Conservation (phyloP, 2,888 invertebrate species). For the Catotricha subobsoleta region DNA sequence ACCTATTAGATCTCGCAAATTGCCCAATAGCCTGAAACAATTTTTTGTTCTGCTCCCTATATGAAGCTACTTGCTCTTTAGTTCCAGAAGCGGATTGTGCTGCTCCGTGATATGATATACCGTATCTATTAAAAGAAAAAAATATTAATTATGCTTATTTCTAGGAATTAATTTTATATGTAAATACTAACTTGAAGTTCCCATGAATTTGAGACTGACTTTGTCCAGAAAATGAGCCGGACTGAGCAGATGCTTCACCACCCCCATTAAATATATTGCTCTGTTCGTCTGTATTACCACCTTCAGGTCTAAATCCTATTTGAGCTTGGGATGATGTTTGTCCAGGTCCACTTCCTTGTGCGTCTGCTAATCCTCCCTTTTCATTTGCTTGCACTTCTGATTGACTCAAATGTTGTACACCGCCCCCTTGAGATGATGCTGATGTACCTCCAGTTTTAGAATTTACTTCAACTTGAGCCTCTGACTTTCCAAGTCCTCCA, state of each 20-base stretch:
- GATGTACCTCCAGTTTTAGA: conserved; percentile 57
- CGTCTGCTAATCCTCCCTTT: conserved; percentile 70
- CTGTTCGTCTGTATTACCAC: conserved; percentile 31
- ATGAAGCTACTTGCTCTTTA: conserved; percentile 37
- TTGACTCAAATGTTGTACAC: conserved; percentile 50
- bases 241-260: conserved; percentile 62
- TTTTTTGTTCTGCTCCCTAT: conserved; percentile 46
- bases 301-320: conserved; percentile 64
- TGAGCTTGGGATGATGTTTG: conserved; percentile 77
- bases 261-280: conserved; percentile 47
- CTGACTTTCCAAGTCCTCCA: conserved; percentile 55
- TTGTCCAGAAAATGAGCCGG: conserved; percentile 54
- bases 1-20: conserved; percentile 23
- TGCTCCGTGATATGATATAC: conserved; percentile 58
- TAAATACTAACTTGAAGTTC: conserved; percentile 35
- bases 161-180: conserved; percentile 1
- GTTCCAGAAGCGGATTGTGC: conserved; percentile 67
- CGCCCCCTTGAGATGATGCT: conserved; percentile 58
- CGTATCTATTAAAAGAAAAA: conserved; percentile 36
- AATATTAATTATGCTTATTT: neutral
- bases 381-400: conserved; percentile 54
- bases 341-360: conserved; percentile 68
- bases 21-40: conserved; percentile 45
- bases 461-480: conserved; percentile 57
- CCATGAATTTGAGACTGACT: conserved; percentile 71